Evolutionary conservation across 2,888 invertebrate species (phyloP), one percentile per base, ranked within the genome.

Genomic region (Proisotoma minuta): DNA sequence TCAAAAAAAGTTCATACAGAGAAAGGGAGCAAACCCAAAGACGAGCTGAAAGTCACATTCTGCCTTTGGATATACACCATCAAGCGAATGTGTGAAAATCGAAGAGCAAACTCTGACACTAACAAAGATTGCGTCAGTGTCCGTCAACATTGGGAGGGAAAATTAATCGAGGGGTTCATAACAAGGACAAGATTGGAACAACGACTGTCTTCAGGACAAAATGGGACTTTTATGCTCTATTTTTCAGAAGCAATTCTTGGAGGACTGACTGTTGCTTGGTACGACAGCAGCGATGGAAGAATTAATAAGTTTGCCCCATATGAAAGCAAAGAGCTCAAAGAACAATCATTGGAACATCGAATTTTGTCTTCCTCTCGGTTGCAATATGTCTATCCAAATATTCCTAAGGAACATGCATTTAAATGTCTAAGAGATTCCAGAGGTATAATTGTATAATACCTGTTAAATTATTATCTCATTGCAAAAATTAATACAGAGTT

Each of bases 151-250:
- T 65, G 65, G 65, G 27, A 40, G n/a, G 57, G 54, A 4, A 57
- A 50, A 18, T 56, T 29, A 23, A 59, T 65, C 3, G 43, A 48
- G 1, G 65, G 65, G 8, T 62, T 62, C 52, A 65, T 65, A 15
- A 27, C 54, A 0, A 40, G 56, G n/a, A 39, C 48, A 15, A 27
- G 59, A 12, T 12, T 56, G 39, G 23, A 59, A 22, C 22, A 18
- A 1, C 10, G 24, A 22, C 23, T 65, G 49, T 40, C 29, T 0
- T 23, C 54, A 2, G 51, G 26, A 22, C 8, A 3, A 5, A 28
- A 48, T 26, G 65, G 65, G 18, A 65, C 60, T 0, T 65, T 65
- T 24, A 29, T 65, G 1, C 22, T 65, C 3, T 20, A 61, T 1
- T 65, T 65, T 49, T 53, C 65, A 0, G 62, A 62, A 20, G 28